A percentile compares a stretch with the other conserved stretches of the same genome.
Conservation (phyloP, 2,113 vertebrate species). For the Lepidothrix coronata region DNA sequence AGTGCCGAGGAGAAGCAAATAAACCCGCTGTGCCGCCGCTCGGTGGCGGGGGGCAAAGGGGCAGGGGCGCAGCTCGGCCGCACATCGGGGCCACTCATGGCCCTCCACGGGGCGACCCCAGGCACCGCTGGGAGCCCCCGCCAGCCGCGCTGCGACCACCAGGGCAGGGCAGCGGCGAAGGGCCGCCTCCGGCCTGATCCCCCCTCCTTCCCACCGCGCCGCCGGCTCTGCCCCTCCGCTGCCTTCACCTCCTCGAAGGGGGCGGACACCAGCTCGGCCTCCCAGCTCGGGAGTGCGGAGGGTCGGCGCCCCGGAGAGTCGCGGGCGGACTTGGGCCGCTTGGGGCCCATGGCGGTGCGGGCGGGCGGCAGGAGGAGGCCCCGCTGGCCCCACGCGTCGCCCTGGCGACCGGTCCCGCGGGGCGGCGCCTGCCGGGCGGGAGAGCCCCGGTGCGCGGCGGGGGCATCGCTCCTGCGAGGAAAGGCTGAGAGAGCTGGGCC, state of each 20-base stretch:
- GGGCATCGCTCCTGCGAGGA: accelerated
- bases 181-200: too few species aligned
- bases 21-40: neutral
- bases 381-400: neutral
- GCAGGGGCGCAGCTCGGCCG: neutral
- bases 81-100: neutral
- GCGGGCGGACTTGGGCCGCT: constrained; percentile 22
- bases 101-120: too few species aligned
- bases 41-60: neutral
- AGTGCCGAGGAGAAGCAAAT: neutral
- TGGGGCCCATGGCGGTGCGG: constrained; percentile 61
- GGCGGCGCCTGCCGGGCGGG: neutral
- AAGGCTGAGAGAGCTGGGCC: accelerated
- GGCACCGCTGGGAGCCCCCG: too few species aligned
- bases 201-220: too few species aligned
- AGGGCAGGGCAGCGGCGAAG: too few species aligned
- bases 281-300: constrained; percentile 55
- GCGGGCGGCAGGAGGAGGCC: accelerated
- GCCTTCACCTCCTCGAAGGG: constrained; percentile 73
- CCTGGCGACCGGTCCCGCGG: constrained; percentile 7
- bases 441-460: accelerated
- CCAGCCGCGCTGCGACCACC: neutral
- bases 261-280: constrained; percentile 67
- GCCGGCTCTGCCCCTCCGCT: neutral
- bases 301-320: neutral